These are phyloP conservation scores for Drosophila lowei DNA, from an alignment of 1,140 invertebrate genomes.

Conservation along the genomic window DNA sequence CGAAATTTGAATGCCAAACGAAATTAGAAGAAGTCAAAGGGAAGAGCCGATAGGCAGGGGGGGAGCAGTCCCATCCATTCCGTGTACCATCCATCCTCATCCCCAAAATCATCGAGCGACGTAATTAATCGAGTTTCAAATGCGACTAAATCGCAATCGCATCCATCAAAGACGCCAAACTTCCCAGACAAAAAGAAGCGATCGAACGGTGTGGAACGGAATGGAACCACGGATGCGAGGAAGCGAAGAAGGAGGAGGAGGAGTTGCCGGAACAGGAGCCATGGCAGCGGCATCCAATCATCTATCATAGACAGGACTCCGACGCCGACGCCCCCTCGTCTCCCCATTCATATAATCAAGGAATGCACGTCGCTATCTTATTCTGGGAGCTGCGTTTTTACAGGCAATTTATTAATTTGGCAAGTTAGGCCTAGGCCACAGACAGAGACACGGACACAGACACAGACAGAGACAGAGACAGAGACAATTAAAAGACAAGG, in stretches of 20 bases:
- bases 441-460: constrained; percentile 1
- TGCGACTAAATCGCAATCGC: constrained; percentile 40
- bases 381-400: constrained; percentile 57
- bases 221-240: not conserved
- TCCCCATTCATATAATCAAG: constrained; percentile 67
- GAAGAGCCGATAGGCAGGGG: not conserved
- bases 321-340: constrained; percentile 9
- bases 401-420: constrained; percentile 77
- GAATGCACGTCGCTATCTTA: constrained; percentile 55
- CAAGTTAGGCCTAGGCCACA: constrained; percentile 45
- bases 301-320: constrained; percentile 50
- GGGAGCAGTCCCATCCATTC: not conserved
- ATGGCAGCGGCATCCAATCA: constrained; percentile 38
- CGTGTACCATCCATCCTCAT: constrained; percentile 2
- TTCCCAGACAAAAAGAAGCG: constrained; percentile 3
- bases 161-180: constrained; percentile 45
- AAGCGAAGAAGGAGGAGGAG: not conserved
- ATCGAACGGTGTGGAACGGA: not conserved
- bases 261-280: constrained; percentile 8
- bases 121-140: constrained; percentile 56
- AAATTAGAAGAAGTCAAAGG: constrained; percentile 48
- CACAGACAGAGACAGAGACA: constrained; percentile 8
- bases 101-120: constrained; percentile 23
- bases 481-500: constrained; percentile 1
- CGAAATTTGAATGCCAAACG: constrained; percentile 29